Conservation (phyloP, 2,113 vertebrate species). For the Gasterosteus nipponicus region DNA sequence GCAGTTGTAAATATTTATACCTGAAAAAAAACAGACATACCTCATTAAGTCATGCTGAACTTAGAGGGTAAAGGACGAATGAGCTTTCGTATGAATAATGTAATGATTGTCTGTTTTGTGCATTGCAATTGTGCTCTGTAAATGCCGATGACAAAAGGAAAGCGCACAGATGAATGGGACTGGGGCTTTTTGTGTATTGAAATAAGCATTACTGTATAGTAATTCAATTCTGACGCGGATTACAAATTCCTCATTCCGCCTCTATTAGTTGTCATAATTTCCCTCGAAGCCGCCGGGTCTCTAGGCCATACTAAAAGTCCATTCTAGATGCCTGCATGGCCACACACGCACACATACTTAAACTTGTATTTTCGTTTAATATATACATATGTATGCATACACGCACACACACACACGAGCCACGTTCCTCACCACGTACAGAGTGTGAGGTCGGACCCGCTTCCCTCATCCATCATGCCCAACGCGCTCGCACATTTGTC, state of each 20-base stretch:
- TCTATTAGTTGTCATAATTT: conserved; percentile 68
- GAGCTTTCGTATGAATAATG: conserved; percentile 59
- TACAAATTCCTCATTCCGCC: conserved; percentile 67
- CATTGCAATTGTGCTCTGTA: conserved; percentile 59
- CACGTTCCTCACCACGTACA: conserved; percentile 37
- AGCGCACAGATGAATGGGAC: conserved; percentile 68
- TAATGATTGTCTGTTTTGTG: conserved; percentile 53
- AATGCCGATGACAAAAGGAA: conserved; percentile 57
- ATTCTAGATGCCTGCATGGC: conserved; percentile 23
- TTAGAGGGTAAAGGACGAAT: conserved; percentile 63
- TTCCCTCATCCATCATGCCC: conserved; percentile 72
- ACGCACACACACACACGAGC: conserved; percentile 3
- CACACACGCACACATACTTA: conserved; percentile 6
- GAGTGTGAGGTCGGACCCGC: conserved; percentile 42
- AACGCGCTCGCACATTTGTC: conserved; percentile 70
- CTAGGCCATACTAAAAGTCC: conserved; percentile 42
- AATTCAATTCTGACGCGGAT: conserved; percentile 72
- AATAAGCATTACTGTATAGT: conserved; percentile 74
- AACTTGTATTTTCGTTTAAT: conserved; percentile 28
- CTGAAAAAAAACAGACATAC: conserved; percentile 50
- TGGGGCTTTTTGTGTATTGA: conserved; percentile 67
- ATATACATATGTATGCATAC: conserved; percentile 11
- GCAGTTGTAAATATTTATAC: conserved; percentile 67
- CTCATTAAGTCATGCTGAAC: conserved; percentile 63
- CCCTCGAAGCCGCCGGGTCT: conserved; percentile 49